phyloP scores from a whole-genome alignment of 2,797 vertebrate species.

The Squalus acanthias region DNA sequence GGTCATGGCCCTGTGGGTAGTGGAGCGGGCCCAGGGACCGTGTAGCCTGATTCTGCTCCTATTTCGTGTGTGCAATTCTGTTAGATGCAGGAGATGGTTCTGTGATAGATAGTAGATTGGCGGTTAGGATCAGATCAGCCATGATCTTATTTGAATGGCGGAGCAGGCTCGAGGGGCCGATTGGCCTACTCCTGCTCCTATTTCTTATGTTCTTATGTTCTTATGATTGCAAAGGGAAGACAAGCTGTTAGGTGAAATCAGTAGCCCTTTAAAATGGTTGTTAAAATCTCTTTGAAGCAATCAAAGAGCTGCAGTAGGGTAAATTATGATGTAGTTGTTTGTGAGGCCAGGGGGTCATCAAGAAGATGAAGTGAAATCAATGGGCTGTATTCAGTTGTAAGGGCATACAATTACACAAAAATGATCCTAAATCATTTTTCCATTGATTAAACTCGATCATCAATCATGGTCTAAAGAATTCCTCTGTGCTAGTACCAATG shows the following conservation, averaged over 20 bases:
- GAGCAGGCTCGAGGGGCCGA: too few species aligned
- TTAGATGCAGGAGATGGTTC: too few species aligned
- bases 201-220: too few species aligned
- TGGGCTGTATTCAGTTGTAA: background rate
- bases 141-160: too few species aligned
- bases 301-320: background rate
- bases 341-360: background rate
- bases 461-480: background rate
- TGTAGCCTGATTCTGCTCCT: too few species aligned
- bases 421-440: background rate
- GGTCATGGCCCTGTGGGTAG: too few species aligned
- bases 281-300: background rate
- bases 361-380: background rate
- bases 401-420: background rate
- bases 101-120: too few species aligned
- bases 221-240: background rate
- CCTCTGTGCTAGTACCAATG: background rate
- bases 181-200: too few species aligned
- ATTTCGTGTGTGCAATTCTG: too few species aligned
- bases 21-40: too few species aligned
- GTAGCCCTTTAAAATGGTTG: background rate
- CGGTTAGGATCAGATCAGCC: too few species aligned
- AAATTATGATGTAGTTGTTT: too few species aligned
- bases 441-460: background rate
- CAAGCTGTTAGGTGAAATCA: background rate